Conservation (phyloP, 2,797 vertebrate species). For the Poeciliopsis presidionis region DNA sequence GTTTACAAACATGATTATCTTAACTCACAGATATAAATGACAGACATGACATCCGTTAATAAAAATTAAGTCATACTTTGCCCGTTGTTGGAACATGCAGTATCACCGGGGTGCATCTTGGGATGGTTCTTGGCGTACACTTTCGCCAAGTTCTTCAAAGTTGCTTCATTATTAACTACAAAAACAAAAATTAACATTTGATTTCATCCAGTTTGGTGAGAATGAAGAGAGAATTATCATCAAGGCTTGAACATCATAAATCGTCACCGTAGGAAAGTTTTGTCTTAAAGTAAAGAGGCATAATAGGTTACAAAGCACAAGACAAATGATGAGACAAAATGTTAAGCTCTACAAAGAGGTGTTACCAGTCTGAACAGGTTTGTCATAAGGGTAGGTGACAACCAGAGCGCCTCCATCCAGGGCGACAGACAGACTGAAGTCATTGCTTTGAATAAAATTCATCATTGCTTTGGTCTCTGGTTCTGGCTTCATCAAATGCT, state of each 20-base stretch:
- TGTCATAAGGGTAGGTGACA: constrained; percentile 94
- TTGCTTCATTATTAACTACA: constrained; percentile 92
- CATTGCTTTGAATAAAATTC: constrained; percentile 88
- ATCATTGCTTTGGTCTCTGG: constrained; percentile 93
- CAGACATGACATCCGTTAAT: not conserved
- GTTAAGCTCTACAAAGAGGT: not conserved
- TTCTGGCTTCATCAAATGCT: constrained; percentile 76
- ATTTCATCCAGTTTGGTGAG: not conserved
- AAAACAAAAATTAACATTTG: constrained; percentile 21
- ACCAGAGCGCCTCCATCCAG: constrained; percentile 94
- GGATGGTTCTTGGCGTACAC: constrained; percentile 95
- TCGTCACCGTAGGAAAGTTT: not conserved
- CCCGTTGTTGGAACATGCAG: constrained; percentile 87
- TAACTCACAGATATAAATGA: not conserved
- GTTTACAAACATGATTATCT: not conserved
- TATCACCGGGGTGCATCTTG: constrained; percentile 90
- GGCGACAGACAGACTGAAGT: constrained; percentile 91
- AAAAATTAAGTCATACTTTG: constrained; percentile 66
- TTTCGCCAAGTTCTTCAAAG: constrained; percentile 91
- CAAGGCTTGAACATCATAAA: not conserved
- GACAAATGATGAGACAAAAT: not conserved
- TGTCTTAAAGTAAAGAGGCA: not conserved
- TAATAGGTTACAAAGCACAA: not conserved
- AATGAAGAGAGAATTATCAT: not conserved
- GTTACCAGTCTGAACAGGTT: constrained; percentile 91